phyloP scores from a whole-genome alignment of 2,113 vertebrate species.

The Megaceryle torquata region DNA sequence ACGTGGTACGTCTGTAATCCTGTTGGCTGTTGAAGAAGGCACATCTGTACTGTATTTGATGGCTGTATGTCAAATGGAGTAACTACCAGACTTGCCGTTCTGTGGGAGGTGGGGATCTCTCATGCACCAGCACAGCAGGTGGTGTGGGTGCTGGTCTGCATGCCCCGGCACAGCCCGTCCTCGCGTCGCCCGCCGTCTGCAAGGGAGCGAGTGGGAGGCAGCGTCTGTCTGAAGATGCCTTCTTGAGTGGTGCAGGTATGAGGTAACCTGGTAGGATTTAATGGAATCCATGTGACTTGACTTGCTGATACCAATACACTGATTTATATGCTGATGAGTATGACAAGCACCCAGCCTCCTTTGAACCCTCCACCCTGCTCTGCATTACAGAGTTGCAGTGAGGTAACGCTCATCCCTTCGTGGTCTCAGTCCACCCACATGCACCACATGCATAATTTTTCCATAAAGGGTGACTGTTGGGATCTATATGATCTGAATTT shows the following conservation, averaged over 20 bases:
- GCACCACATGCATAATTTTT: not conserved
- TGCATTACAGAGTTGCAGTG: rapidly evolving
- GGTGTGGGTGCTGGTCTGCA: rapidly evolving
- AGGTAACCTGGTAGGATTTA: not conserved
- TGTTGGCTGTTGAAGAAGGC: not conserved
- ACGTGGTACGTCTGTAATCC: rapidly evolving
- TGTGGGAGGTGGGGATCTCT: not conserved
- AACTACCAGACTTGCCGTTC: rapidly evolving
- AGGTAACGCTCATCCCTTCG: not conserved
- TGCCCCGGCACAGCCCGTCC: not conserved
- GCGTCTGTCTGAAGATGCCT: not conserved
- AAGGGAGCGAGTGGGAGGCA: not conserved
- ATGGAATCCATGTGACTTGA: not conserved
- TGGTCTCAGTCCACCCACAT: slow-evolving; percentile 2
- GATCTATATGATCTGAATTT: not conserved
- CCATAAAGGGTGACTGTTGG: not conserved
- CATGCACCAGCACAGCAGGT: rapidly evolving
- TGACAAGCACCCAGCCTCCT: not conserved
- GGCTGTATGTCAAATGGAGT: not conserved
- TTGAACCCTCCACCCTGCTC: not conserved
- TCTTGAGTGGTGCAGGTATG: not conserved
- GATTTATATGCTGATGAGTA: not conserved
- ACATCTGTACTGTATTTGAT: not conserved
- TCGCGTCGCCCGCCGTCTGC: not conserved
- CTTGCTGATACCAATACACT: not conserved